Evolutionary conservation across 2,888 invertebrate genomes (phyloP).

Genomic region (Pseudoips prasinana): DNA sequence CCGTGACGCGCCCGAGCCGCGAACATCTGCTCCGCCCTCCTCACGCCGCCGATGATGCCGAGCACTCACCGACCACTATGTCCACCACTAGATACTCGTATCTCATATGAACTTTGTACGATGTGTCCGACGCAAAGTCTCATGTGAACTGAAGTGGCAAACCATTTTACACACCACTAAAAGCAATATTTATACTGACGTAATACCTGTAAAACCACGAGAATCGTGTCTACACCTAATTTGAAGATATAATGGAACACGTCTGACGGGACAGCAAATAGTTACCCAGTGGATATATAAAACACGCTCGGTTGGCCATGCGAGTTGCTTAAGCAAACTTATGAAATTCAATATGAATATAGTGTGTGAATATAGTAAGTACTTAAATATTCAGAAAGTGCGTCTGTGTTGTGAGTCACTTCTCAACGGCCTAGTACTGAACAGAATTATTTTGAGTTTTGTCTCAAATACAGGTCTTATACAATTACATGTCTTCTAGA

Average conservation of each 20-base stretch:
- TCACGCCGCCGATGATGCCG: conserved; percentile 41
- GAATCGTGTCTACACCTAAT: conserved; percentile 42
- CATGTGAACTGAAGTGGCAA: conserved; percentile 42
- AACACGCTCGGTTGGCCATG: conserved; percentile 56
- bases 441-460: no score
- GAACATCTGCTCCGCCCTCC: conserved; percentile 70
- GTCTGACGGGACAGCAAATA: conserved; percentile 34
- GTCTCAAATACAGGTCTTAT: no score
- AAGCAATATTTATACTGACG: conserved; percentile 51
- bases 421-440: no score
- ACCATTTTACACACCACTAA: conserved; percentile 56
- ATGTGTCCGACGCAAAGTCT: conserved; percentile 44
- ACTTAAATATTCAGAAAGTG: no score
- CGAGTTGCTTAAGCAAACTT: conserved; percentile 52
- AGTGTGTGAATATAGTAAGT: no score
- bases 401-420: no score
- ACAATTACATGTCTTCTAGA: no score
- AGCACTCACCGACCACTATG: conserved; percentile 19
- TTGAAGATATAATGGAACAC: conserved; percentile 41
- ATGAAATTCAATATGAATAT: conserved; percentile 53
- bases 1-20: conserved; percentile 71
- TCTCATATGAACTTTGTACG: conserved; percentile 39
- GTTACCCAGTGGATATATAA: conserved; percentile 37
- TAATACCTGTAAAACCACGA: conserved; percentile 49
- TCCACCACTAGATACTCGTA: conserved; percentile 28